Base-by-base conservation (phyloP, 23 tunicate species). In the Styela clava region DNA sequence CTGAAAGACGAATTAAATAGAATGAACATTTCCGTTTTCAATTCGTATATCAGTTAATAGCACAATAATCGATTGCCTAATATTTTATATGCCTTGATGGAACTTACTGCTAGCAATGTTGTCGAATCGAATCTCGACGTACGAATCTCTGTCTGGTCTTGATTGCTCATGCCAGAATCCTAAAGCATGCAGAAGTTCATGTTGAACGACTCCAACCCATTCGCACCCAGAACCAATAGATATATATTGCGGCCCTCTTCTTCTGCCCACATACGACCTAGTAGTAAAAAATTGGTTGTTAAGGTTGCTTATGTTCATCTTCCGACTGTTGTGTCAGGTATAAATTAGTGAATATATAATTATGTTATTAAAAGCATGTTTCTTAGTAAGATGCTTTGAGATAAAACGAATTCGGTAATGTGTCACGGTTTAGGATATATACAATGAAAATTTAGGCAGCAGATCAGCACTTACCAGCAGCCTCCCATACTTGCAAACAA, bases 81-180 rank as follows among this genome's bases (percentile, higher is more conserved):
- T n/a, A n/a, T n/a, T n/a, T n/a, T n/a, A n/a, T n/a, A n/a, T n/a
- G n/a, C n/a, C n/a, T n/a, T n/a, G n/a, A n/a, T n/a, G n/a, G n/a
- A n/a, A 21, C 64, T 44, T 79, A 86, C 85, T 78, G 62, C 36
- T 52, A 22, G 35, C 33, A 83, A 88, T 79, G 62, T 88, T 88
- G 0, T 83, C 80, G 5, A 83, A 71, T 18, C 68, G 64, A 2
- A 88, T 63, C 22, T 33, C 81, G 3, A 88, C 72, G 36, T 52
- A 61, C 2, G 33, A 36, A 62, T 88, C 93, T 83, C 93, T 78
- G 30, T 88, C 85, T 18, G 84, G 87, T 62, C 93, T 78, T 24
- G 83, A 84, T 33, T 88, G 87, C 34, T 88, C 93, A 61, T 88
- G 93, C 87, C 87, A 88, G 24, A 88, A 88, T 1, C 93, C 93